These are phyloP conservation scores for Neoarius graeffei DNA, from an alignment of 2,113 vertebrate species.

Conservation along the genomic window DNA sequence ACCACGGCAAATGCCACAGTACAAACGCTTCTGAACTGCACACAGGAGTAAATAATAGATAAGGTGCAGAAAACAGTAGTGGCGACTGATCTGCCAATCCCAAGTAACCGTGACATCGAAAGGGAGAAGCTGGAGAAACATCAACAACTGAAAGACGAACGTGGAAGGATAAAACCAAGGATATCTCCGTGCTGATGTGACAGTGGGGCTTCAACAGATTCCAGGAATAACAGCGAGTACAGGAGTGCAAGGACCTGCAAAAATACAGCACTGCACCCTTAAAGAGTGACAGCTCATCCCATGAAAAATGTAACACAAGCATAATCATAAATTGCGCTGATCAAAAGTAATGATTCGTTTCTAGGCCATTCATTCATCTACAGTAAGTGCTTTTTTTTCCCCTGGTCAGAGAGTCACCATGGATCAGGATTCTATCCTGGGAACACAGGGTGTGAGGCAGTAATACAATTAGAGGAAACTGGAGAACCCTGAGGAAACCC, in stretches of 20 bases:
- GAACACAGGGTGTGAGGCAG: background rate
- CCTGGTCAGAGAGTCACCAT: background rate
- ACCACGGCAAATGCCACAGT: background rate
- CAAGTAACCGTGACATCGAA: background rate
- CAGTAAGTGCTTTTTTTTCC: background rate
- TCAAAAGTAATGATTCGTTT: background rate
- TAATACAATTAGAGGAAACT: background rate
- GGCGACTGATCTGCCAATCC: constrained; percentile 9
- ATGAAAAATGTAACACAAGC: background rate
- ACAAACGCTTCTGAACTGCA: background rate
- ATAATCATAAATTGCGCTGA: background rate
- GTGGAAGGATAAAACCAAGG: background rate
- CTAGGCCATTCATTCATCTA: background rate
- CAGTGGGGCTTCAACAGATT: background rate
- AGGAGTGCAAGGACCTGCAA: background rate
- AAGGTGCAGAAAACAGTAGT: constrained; percentile 14
- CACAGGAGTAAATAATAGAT: constrained; percentile 24
- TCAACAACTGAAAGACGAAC: background rate
- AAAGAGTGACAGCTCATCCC: background rate
- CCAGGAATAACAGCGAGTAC: background rate
- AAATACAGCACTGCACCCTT: background rate
- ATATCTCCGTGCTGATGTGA: background rate
- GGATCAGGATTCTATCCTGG: background rate
- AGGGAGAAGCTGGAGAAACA: background rate
- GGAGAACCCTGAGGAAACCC: background rate